Base-by-base conservation (phyloP, 2,797 vertebrate genomes). In the Enteromius unitaeniatus region DNA sequence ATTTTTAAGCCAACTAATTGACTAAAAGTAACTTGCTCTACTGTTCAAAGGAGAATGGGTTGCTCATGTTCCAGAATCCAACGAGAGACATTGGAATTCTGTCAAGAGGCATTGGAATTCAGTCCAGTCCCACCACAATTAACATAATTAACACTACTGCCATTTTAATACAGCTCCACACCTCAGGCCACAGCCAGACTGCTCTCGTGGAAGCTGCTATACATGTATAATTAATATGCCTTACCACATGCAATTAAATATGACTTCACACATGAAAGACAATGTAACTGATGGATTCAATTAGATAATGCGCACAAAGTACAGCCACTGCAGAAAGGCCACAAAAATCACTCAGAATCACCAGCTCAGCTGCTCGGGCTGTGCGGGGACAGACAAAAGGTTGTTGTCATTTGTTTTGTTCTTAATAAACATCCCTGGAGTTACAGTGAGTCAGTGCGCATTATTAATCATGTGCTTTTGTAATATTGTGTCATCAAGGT, bases 171-270 rank as follows among this genome's bases (percentile, higher is more conserved):
- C 67, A 75, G 60, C 78, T 73, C 84, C 79, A 17, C 86, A 88
- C 53, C 84, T 83, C 84, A 85, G 83, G 84, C 82, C 77, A 79
- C 53, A 75, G 78, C 55, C 76, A 64, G 40, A 40, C 79, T 69
- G 70, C 82, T 81, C 86, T 84, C 77, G 69, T 62, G 31, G 69
- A 82, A 76, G 69, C 68, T 45, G 58, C 78, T 74, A 65, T 86
- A 86, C 84, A 90, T 89, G 82, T 84, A 88, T 88, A 88, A 89
- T 90, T 88, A 88, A 89, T 87, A 79, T 9, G 26, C 55, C 84
- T 83, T 85, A 86, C 60, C 83, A 87, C 76, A 88, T 87, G 84
- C 83, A 88, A 89, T 87, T 88, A 88, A 82, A 87, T 85, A 86
- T 84, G 60, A 83, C 62, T 83, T 86, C 79, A 87, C 84, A 88